Conservation (phyloP, 1,140 invertebrate genomes). For the Lysiphlebus fabarum region DNA sequence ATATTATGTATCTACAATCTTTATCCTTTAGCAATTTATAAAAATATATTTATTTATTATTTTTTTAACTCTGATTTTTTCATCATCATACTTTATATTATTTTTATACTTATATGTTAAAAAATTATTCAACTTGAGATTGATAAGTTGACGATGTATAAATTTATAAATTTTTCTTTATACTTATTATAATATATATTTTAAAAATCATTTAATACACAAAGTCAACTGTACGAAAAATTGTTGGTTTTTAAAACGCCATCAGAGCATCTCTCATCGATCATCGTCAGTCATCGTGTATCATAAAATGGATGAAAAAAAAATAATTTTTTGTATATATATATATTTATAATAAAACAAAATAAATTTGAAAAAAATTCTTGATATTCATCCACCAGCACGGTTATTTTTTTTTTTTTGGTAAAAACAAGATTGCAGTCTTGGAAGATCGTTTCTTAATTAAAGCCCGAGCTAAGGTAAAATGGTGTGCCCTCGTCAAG, state of each 20-base stretch:
- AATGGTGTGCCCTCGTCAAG: conserved; percentile 14
- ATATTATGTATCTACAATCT: too few species aligned
- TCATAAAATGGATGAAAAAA: background rate
- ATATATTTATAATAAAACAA: conserved; percentile 9
- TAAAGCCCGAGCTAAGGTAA: conserved; percentile 31
- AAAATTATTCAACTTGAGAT: conserved; percentile 11
- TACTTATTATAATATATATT: background rate
- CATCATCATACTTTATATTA: too few species aligned
- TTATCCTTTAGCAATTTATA: too few species aligned
- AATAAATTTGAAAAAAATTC: conserved; percentile 33
- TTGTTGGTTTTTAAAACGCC: conserved; percentile 26
- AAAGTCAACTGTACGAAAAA: conserved; percentile 27
- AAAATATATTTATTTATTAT: too few species aligned
- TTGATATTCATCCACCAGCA: conserved; percentile 20
- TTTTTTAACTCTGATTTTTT: too few species aligned
- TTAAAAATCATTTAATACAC: background rate
- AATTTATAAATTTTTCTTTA: conserved; percentile 1
- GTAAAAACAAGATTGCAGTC: conserved; percentile 28
- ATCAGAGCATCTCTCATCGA: conserved; percentile 37
- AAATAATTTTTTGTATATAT: background rate
- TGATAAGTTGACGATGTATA: conserved; percentile 10
- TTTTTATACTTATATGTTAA: too few species aligned
- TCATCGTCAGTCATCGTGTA: conserved; percentile 43
- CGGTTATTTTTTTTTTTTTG: conserved; percentile 19
- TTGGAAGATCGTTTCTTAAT: conserved; percentile 43